Evolutionary conservation across 2,113 vertebrate species (phyloP).

Genomic region (Barbus barbus): DNA sequence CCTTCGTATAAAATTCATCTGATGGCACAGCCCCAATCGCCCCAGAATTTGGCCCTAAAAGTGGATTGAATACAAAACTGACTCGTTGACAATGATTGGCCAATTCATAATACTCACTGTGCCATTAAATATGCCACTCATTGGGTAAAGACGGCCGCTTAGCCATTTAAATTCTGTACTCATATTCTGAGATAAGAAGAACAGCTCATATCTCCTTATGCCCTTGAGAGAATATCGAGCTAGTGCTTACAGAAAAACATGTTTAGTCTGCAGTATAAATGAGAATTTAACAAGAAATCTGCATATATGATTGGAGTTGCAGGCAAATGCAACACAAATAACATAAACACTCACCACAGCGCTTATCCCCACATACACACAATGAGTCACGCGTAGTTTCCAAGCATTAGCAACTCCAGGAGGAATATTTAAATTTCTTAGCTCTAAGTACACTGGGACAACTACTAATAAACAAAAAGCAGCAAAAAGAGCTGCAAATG

Average conservation of each 20-base stretch:
- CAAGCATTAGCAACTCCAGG: conserved; percentile 69
- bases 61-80: neutral
- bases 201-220: neutral
- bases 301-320: conserved; percentile 16
- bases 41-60: conserved; percentile 80
- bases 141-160: neutral
- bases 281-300: conserved; percentile 21
- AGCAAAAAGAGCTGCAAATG: conserved; percentile 71
- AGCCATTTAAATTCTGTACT: neutral
- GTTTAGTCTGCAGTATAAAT: neutral
- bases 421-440: conserved; percentile 81
- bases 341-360: conserved; percentile 75
- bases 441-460: conserved; percentile 77
- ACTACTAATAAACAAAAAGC: conserved; percentile 75
- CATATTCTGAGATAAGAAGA: conserved; percentile 3
- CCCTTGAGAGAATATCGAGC: conserved; percentile 7
- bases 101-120: neutral
- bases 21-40: conserved; percentile 76
- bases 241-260: neutral
- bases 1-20: conserved; percentile 74
- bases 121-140: neutral
- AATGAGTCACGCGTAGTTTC: conserved; percentile 74
- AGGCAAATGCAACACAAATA: conserved; percentile 48
- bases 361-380: conserved; percentile 68
- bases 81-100: neutral